Base-by-base conservation (phyloP, 2,888 invertebrate genomes). In the Tetranychus piercei region DNA sequence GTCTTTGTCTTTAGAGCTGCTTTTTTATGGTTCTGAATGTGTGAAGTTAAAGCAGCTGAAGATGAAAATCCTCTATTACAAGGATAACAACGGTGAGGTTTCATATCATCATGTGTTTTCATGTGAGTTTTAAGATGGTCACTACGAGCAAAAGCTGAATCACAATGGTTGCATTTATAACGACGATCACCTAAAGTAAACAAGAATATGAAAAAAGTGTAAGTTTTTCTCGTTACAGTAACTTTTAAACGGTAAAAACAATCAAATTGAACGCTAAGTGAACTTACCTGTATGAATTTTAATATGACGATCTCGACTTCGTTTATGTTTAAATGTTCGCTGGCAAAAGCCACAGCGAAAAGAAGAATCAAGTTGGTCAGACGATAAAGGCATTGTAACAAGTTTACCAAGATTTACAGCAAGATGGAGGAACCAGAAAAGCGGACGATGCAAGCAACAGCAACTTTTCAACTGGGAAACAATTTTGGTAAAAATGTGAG, bases 71-170 rank as follows among this genome's bases (percentile, higher is more conserved):
- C 92, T 4, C 92, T 87, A 82, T 91, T 92, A 83, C 94, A 94
- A 66, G 91, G 88, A 43, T 89, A 89, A 82, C 94, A 94, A 83
- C 92, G 92, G 83, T 90, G 94, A 44, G 92, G 92, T 83, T 93
- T 93, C 82, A 90, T 90, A 79, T 90, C 91, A 83, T 94, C 92
- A 82, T 95, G 94, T 0, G 93, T 94, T 84, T 92, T 93, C 90
- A 93, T 88, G 83, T 95, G 94, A 78, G 93, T 93, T 85, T 94
- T 94, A 80, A 95, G 83, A 81, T 94, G 94, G 82, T 95, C 94
- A 81, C 92, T 92, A 83, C 94, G 88, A 74, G 92, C 91, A 84
- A 94, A 94, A 73, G 93, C 92, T 6, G 92, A 89, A 80, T 92
- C 91, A 83, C 94, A 94, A 81, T 91, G 90, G 15, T 88, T 87